phyloP scores from a whole-genome alignment of 2,797 vertebrate genomes.

The Sternarchorhynchus goeldii region DNA sequence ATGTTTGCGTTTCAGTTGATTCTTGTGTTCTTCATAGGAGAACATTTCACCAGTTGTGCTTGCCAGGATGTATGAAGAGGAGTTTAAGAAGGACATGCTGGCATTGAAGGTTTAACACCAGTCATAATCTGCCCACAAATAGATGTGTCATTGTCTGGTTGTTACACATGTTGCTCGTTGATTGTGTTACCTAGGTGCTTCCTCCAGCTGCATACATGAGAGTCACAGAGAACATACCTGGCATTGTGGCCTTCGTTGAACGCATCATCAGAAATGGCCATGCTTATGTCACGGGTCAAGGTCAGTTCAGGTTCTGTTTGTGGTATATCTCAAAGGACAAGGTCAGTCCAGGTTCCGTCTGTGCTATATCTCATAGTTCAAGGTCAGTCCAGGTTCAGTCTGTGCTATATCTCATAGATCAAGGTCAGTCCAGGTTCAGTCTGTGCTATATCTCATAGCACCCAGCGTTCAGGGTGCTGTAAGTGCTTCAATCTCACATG shows the following conservation, averaged over 20 bases:
- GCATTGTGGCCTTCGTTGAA: slow-evolving; percentile 87
- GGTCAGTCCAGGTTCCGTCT: too few relatives aligned
- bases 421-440: slow-evolving; percentile 72
- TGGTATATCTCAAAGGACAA: not conserved
- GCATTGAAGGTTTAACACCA: slow-evolving; percentile 77
- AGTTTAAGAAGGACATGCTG: slow-evolving; percentile 93
- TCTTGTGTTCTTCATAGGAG: slow-evolving; percentile 71
- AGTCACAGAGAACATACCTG: slow-evolving; percentile 92
- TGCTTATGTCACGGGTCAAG: slow-evolving; percentile 83
- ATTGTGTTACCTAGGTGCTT: slow-evolving; percentile 77
- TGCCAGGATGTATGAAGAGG: slow-evolving; percentile 86
- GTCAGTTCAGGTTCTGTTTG: slow-evolving; percentile 64
- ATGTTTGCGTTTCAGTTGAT: not conserved
- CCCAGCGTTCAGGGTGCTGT: not conserved
- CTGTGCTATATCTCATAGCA: not conserved
- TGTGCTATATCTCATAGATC: slow-evolving; percentile 62
- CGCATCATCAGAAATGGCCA: slow-evolving; percentile 82
- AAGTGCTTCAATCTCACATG: not conserved
- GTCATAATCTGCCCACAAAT: not conserved
- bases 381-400: slow-evolving; percentile 71
- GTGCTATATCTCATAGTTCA: slow-evolving; percentile 74
- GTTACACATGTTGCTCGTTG: not conserved
- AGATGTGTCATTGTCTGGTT: too few relatives aligned
- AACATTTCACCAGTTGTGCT: slow-evolving; percentile 79
- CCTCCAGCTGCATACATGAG: slow-evolving; percentile 87